Conservation (phyloP, 2,888 invertebrate genomes). For the Carpatolechia fugitivella region DNA sequence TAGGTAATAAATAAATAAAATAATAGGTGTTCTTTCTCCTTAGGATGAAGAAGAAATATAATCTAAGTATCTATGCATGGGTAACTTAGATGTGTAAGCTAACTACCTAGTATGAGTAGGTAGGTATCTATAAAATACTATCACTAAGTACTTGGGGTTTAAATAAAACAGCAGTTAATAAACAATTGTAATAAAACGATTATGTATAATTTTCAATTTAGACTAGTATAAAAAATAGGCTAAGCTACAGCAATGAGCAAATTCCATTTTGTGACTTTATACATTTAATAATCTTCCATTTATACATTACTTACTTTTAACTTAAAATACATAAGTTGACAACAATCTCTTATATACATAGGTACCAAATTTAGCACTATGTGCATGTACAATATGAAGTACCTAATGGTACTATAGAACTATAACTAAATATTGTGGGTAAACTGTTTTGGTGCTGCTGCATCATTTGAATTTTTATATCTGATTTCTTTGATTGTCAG, state of each 20-base stretch:
- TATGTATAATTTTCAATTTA: conserved; percentile 39
- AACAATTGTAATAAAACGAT: conserved; percentile 66
- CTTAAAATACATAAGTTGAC: conserved; percentile 7
- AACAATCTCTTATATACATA: conserved; percentile 17
- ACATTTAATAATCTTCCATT: conserved; percentile 25
- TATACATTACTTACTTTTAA: conserved; percentile 6
- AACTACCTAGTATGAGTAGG: too few species aligned
- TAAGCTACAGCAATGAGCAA: conserved; percentile 72
- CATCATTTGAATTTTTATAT: conserved; percentile 66
- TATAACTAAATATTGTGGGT: conserved; percentile 62
- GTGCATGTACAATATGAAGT: conserved; percentile 18
- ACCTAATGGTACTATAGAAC: conserved; percentile 33
- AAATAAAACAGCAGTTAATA: conserved; percentile 28
- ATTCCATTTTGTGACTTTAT: conserved; percentile 59
- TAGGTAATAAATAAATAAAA: too few species aligned
- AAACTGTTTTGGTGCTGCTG: conserved; percentile 59
- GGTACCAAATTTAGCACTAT: conserved; percentile 18
- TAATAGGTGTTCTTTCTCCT: too few species aligned
- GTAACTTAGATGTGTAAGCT: too few species aligned
- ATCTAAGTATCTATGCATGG: too few species aligned
- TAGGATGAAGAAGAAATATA: too few species aligned
- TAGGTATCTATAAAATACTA: too few species aligned
- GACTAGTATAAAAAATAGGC: conserved; percentile 77
- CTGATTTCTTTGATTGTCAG: conserved; percentile 73
- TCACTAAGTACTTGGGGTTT: too few species aligned